Evolutionary conservation across 2,797 vertebrate species (phyloP).

Genomic region (Parambassis ranga): DNA sequence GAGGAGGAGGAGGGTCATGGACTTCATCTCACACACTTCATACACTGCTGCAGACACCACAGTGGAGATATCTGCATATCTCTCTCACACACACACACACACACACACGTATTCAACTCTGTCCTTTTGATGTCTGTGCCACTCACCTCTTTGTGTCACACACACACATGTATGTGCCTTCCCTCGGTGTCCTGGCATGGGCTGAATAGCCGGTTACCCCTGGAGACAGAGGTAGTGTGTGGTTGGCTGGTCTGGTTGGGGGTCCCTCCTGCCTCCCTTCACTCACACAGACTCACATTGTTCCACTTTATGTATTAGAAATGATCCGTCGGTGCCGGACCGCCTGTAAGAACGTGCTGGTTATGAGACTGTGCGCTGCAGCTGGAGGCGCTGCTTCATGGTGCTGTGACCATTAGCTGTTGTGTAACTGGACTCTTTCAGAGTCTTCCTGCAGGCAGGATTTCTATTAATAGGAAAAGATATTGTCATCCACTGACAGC

Average conservation of each 20-base stretch:
- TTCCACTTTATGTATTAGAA: not conserved
- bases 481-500: not conserved
- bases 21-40: not conserved
- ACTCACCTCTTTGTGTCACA: slow-evolving; percentile 21
- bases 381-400: not conserved
- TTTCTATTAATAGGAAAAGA: not conserved
- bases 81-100: slow-evolving; percentile 15
- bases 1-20: not conserved
- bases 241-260: slow-evolving; percentile 39
- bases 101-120: not conserved
- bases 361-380: no score
- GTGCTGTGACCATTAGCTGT: not conserved
- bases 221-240: slow-evolving; percentile 34
- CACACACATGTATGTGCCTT: slow-evolving; percentile 8
- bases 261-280: slow-evolving; percentile 22
- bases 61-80: not conserved
- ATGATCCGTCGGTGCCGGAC: no score
- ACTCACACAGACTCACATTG: slow-evolving; percentile 21
- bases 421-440: not conserved
- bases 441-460: not conserved
- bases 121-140: slow-evolving; percentile 31
- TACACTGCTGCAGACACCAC: not conserved
- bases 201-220: slow-evolving; percentile 49
- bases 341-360: no score
- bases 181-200: slow-evolving; percentile 34